These are phyloP conservation scores for Burhinus oedicnemus DNA, from an alignment of 2,113 vertebrate species.

Conservation along the genomic window DNA sequence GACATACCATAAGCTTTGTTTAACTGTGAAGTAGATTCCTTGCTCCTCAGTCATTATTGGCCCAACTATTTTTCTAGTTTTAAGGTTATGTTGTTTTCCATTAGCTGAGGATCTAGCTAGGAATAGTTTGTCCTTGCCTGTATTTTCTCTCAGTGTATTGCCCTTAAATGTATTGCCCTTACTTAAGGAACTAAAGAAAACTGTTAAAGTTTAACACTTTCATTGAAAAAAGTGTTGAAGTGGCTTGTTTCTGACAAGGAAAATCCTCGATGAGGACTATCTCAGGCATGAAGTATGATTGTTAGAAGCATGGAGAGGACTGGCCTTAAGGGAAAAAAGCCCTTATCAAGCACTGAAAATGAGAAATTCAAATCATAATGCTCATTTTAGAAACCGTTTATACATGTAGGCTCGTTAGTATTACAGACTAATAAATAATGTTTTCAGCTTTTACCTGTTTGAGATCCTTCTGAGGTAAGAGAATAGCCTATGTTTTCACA, in stretches of 20 bases:
- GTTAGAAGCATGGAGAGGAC: not conserved
- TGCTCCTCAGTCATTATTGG: not conserved
- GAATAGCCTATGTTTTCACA: conserved; percentile 41
- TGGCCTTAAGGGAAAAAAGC: not conserved
- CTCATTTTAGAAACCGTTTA: not conserved
- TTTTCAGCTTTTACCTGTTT: not conserved
- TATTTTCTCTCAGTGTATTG: conserved; percentile 18
- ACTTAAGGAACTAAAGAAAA: not conserved
- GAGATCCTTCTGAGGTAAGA: not conserved
- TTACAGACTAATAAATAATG: not conserved
- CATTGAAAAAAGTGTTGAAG: not conserved
- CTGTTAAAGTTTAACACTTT: not conserved
- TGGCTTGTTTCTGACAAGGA: not conserved
- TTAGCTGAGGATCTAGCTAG: not conserved
- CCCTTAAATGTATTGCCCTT: not conserved
- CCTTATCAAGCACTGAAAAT: not conserved
- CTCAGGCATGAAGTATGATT: not conserved
- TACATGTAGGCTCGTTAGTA: fast-evolving
- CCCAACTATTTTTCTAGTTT: not conserved
- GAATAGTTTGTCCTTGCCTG: not conserved
- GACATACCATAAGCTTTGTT: not conserved
- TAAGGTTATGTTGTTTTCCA: not conserved
- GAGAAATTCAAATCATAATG: not conserved
- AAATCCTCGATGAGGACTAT: not conserved
- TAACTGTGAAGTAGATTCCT: not conserved